Evolutionary conservation across 2,888 invertebrate genomes (phyloP), one percentile per base, ranked within the genome.

Genomic region (Hydrotaea cyrtoneurina): DNA sequence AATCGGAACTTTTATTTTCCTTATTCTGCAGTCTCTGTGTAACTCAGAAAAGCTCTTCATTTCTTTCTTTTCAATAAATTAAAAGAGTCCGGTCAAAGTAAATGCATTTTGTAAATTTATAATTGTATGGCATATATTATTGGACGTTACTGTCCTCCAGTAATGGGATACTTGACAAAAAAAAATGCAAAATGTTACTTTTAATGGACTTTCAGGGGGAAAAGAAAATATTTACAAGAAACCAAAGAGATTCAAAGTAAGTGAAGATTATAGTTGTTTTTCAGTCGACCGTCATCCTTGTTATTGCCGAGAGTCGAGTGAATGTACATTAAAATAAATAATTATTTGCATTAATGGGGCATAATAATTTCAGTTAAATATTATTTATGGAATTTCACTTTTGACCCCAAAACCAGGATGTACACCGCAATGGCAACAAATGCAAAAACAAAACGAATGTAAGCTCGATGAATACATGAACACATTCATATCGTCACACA

Each of bases 321-420:
- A 31, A 31, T 7, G 19, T 55, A 82, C 64, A 74, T 85, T 78
- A 78, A 74, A 78, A 81, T 57, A 81, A 74, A 77, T 86, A 85
- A 85, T 86, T 85, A 86, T 83, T 73, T 85, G 69, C 80, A 82
- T 82, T 80, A 86, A 86, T 85, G 84, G 76, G 57, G 72, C 62
- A 78, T 71, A 77, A 80, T 78, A 82, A 85, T 79, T 85, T 80
- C 76, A 69, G 66, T 78, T 84, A 80, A 83, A 80, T 78, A 69
- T 80, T 84, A 84, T 86, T 82, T 86, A 84, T 82, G 78, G 53
- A 23, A 78, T 81, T 79, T 83, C 78, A 77, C 80, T 76, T 80
- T 78, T 82, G 26, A 77, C 72, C 82, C 39, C 55, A 59, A 64
- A 62, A 71, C 31, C 26, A 15, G n/a, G 17, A 11, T 59, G 64